A percentile compares a stretch with the other conserved stretches of the same genome.
Conservation (phyloP, 2,888 invertebrate genomes). For the Meiosimyza decipiens region DNA sequence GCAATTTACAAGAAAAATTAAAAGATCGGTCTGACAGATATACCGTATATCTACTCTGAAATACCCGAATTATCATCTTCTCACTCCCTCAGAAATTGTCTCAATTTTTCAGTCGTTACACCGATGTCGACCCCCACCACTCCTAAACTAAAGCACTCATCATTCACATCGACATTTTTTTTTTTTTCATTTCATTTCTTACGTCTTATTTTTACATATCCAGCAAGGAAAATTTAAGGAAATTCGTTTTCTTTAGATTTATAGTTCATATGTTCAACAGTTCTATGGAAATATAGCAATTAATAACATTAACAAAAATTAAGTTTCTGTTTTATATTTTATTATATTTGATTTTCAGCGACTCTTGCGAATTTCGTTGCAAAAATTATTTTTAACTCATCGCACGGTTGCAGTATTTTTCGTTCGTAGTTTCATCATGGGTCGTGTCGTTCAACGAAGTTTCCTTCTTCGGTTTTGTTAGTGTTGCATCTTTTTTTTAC, state of each 20-base stretch:
- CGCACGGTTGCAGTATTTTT: constrained; percentile 38
- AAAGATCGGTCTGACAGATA: not conserved
- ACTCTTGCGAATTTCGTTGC: constrained; percentile 48
- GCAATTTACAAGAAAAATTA: constrained; percentile 33
- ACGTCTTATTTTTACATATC: constrained; percentile 42
- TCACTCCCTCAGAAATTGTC: too few relatives aligned
- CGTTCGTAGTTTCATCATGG: constrained; percentile 34
- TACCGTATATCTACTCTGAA: constrained; percentile 10
- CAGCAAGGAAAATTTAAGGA: not conserved
- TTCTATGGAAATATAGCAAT: constrained; percentile 7
- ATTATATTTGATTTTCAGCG: constrained; percentile 36
- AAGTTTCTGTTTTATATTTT: constrained; percentile 42
- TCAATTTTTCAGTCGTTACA: too few relatives aligned
- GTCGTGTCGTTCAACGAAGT: constrained; percentile 27
- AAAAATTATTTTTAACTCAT: constrained; percentile 59
- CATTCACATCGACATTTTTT: constrained; percentile 50
- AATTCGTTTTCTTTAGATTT: constrained; percentile 25
- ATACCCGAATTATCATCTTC: not conserved
- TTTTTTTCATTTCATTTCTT: constrained; percentile 49
- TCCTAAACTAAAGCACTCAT: not conserved
- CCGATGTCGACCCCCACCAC: constrained; percentile 22
- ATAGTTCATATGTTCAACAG: constrained; percentile 9
- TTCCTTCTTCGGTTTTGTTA: constrained; percentile 10
- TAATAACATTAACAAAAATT: constrained; percentile 37
- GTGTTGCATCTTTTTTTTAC: constrained; percentile 20